Base-by-base conservation (phyloP, 2,888 invertebrate genomes). In the Tenthredo livida region DNA sequence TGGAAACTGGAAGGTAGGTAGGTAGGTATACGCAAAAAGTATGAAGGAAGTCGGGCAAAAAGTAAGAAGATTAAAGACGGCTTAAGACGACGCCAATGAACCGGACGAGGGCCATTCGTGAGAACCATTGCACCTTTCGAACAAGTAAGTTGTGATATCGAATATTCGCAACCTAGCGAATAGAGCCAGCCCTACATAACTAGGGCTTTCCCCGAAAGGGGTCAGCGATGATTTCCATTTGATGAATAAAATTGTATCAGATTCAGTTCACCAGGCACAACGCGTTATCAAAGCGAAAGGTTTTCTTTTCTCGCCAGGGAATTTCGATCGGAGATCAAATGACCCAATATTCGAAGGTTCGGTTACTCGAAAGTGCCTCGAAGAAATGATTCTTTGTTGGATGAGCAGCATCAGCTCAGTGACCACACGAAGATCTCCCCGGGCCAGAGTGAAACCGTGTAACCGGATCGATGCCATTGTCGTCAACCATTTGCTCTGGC, bases 391-490 rank as follows among this genome's bases (percentile, higher is more conserved):
- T 77, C 77, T 77, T 77, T 54, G 33, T 77, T 50, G 77, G 54
- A 77, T 77, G 77, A 77, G 77, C 77, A 77, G 77, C 77, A 77
- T 50, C 77, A 40, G 77, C 77, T 77, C 50, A 25, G 29, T 77
- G 54, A 54, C 77, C 77, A 77, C 77, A 77, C 25, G 50, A 50
- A 77, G 54, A 77, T 54, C 54, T 73, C 33, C 29, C 33, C 17
- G n/a, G 77, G 17, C 21, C 77, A 61, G 40, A 65, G 61, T 80
- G 37, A 58, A 80, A 43, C 80, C 80, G 80, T 61, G 61, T 33
- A 80, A 37, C 80, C 65, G 61, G 80, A 80, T 80, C 80, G 80
- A 58, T 61, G 80, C 80, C 80, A 80, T 80, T 58, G 80, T 80
- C 65, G 65, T 80, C 61, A 58, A 61, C 80, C 80, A 61, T 80